Conservation (phyloP, 2,113 vertebrate genomes). For the Ameiurus melas region DNA sequence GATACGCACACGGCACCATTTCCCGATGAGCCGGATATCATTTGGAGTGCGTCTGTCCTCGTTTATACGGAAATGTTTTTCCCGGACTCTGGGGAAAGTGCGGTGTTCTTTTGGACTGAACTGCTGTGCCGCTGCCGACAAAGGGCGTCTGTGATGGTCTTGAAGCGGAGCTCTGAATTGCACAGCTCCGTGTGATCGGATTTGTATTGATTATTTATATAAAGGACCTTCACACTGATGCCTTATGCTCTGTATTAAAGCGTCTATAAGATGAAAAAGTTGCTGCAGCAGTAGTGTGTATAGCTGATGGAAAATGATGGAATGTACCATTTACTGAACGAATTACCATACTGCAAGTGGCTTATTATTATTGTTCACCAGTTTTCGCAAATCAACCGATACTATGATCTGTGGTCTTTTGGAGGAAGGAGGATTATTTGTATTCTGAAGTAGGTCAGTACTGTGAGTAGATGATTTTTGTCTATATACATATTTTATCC, state of each 20-base stretch:
- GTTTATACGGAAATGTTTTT: not conserved
- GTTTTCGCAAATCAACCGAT: not conserved
- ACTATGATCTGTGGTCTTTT: not conserved
- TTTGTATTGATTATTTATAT: slow-evolving; percentile 29
- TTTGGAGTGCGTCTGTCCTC: not conserved
- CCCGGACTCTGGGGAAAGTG: not conserved
- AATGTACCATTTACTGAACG: not conserved
- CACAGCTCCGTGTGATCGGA: not conserved
- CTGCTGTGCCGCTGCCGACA: not conserved
- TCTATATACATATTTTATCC: not conserved
- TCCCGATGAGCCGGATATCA: slow-evolving; percentile 48
- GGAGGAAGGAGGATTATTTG: not conserved
- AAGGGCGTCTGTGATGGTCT: not conserved
- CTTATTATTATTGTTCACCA: not conserved
- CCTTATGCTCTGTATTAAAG: slow-evolving; percentile 45
- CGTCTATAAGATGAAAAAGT: slow-evolving; percentile 28
- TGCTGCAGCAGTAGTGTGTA: slow-evolving; percentile 15
- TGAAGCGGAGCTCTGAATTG: not conserved
- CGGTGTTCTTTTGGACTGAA: not conserved
- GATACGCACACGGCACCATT: slow-evolving; percentile 70
- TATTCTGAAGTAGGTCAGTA: not conserved
- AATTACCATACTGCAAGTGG: slow-evolving; percentile 19
- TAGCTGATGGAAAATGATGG: not conserved
- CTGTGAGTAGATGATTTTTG: not conserved
- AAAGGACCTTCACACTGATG: slow-evolving; percentile 27